These are phyloP conservation scores for Anarsia innoxiella DNA, from an alignment of 2,888 invertebrate genomes.

Conservation along the genomic window DNA sequence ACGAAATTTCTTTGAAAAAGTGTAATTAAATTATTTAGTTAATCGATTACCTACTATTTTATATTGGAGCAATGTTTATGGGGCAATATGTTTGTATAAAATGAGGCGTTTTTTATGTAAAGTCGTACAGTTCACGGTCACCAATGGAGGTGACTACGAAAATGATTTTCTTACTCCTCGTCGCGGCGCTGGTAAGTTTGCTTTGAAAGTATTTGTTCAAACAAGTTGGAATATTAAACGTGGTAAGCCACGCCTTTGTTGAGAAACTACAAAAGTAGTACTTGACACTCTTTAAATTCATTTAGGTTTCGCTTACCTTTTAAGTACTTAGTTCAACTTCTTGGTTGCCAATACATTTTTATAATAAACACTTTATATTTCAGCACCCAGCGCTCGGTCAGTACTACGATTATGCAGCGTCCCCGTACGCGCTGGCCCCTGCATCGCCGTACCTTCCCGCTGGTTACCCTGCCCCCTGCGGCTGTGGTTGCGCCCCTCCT, in stretches of 20 bases:
- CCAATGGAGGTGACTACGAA: slow-evolving; percentile 37
- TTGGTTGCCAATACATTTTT: too few relatives aligned
- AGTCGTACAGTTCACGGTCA: slow-evolving; percentile 24
- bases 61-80: slow-evolving; percentile 39
- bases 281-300: background rate
- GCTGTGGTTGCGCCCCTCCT: slow-evolving; percentile 24
- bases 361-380: too few relatives aligned
- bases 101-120: background rate
- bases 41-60: slow-evolving; percentile 24
- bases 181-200: slow-evolving; percentile 44
- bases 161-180: slow-evolving; percentile 36
- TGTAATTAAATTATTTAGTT: slow-evolving; percentile 25
- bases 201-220: slow-evolving; percentile 1
- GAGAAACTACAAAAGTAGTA: too few relatives aligned
- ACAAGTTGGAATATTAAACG: too few relatives aligned
- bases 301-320: too few relatives aligned
- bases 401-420: slow-evolving; percentile 37
- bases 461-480: background rate
- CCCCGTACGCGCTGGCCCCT: slow-evolving; percentile 16
- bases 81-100: slow-evolving; percentile 53
- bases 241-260: too few relatives aligned
- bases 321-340: too few relatives aligned
- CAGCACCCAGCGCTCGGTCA: slow-evolving; percentile 44
- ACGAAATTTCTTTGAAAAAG: slow-evolving; percentile 15
- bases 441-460: slow-evolving; percentile 23